Base-by-base conservation (phyloP, 2,888 invertebrate genomes). In the Nomada ruficornis region DNA sequence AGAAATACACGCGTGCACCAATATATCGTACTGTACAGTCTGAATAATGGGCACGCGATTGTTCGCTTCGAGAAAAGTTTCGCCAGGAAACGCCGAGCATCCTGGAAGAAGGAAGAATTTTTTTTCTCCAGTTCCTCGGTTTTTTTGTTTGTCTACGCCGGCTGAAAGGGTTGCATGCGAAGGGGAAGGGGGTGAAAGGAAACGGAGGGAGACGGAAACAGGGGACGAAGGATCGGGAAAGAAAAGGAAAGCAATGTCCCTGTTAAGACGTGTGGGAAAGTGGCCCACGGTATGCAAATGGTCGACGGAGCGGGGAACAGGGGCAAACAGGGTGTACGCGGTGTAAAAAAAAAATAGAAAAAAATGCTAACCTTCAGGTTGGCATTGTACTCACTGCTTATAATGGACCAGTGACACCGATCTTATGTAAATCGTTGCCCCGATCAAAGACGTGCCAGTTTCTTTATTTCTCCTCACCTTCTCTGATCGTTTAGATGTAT, bases 201-300 rank as follows among this genome's bases (percentile, higher is more conserved):
- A 71, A 63, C 26, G 29, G 64, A 80, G 63, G n/a, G 64, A 80
- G 81, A 72, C 69, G 68, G 65, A 59, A 74, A 74, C 29, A 79
- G 55, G 70, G 72, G 82, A 76, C 55, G 72, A 42, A 26, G 47
- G 36, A 20, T 15, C 15, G 65, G 68, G 68, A 79, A 79, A 70
- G 77, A 84, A 26, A 62, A 77, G 60, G 80, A 77, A 44, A 70
- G 62, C 59, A 79, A 64, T 85, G 86, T 78, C 72, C 74, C 69
- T 78, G 88, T 83, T 87, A 87, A 91, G 90, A 89, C 88, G 90
- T 89, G 90, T 90, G 91, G 88, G 90, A 90, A 90, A 90, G 80
- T 84, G 75, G 86, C 85, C 82, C 77, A 83, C 83, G 84, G 86
- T 91, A 91, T 91, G 91, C 91, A 91, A 91, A 91, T 91, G 68